These are phyloP conservation scores for Lepus townsendii DNA, from an alignment of 2,797 vertebrate species.

Conservation along the genomic window DNA sequence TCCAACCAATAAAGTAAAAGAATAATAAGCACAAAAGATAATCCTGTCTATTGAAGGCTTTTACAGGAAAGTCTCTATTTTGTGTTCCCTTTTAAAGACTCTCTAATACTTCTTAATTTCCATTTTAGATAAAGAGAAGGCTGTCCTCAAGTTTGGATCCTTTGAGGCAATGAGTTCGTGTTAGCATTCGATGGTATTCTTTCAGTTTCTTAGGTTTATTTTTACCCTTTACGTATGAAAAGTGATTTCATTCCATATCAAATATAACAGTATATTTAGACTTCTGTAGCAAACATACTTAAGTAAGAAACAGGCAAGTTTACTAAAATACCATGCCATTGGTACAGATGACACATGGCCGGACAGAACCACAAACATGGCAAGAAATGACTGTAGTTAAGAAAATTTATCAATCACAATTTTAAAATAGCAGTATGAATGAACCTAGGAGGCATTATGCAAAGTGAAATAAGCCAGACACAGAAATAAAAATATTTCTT, in stretches of 20 bases:
- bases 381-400: neutral
- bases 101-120: neutral
- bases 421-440: neutral
- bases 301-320: neutral
- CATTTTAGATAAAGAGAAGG: neutral
- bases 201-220: neutral
- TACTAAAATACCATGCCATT: conserved; percentile 1
- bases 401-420: neutral
- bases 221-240: neutral
- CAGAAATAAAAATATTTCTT: neutral
- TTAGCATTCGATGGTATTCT: neutral
- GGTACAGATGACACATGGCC: neutral
- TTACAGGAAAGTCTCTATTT: conserved; percentile 23
- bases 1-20: conserved; percentile 50
- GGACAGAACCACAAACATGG: neutral
- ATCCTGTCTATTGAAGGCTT: neutral
- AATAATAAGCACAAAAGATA: conserved; percentile 21
- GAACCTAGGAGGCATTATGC: neutral
- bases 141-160: neutral
- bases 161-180: neutral
- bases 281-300: neutral
- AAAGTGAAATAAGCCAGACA: neutral
- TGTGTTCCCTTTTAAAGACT: neutral
- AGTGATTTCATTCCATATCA: neutral
- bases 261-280: neutral